phyloP scores from a whole-genome alignment of 1,140 invertebrate species.

The Asobara japonica region DNA sequence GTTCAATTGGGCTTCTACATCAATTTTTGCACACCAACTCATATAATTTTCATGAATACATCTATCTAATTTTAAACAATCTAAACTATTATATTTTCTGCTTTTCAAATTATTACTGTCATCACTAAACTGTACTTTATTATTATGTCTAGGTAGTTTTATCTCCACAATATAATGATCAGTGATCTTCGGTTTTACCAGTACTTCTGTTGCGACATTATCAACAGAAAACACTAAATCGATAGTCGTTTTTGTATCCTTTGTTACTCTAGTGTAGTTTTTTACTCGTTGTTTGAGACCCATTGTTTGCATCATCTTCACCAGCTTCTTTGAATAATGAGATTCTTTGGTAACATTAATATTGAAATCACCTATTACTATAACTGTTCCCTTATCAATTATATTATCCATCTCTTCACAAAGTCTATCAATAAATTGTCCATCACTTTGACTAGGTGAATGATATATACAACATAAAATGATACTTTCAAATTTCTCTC shows the following conservation, averaged over 20 bases:
- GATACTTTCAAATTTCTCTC: not conserved
- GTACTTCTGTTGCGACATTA: not conserved
- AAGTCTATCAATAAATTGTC: conserved; percentile 17
- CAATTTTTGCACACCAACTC: too few species aligned
- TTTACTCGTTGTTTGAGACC: conserved; percentile 23
- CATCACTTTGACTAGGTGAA: conserved; percentile 11
- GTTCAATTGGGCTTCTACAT: too few species aligned
- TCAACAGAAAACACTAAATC: conserved; percentile 27
- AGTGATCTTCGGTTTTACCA: conserved; percentile 7
- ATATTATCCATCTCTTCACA: not conserved
- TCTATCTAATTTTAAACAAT: too few species aligned
- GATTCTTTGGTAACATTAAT: too few species aligned
- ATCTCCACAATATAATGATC: not conserved
- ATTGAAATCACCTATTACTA: too few species aligned
- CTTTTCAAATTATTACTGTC: too few species aligned
- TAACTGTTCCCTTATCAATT: conserved; percentile 7
- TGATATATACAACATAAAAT: conserved; percentile 10
- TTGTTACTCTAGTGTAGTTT: not conserved
- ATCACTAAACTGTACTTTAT: not conserved
- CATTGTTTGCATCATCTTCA: not conserved
- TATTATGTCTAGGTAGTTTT: not conserved
- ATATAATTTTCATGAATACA: too few species aligned
- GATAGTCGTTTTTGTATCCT: too few species aligned
- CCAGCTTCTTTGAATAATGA: not conserved
- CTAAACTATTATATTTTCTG: not conserved